These are phyloP conservation scores for Caenorhabditis brenneri DNA, from an alignment of 1,140 invertebrate genomes.

Conservation along the genomic window DNA sequence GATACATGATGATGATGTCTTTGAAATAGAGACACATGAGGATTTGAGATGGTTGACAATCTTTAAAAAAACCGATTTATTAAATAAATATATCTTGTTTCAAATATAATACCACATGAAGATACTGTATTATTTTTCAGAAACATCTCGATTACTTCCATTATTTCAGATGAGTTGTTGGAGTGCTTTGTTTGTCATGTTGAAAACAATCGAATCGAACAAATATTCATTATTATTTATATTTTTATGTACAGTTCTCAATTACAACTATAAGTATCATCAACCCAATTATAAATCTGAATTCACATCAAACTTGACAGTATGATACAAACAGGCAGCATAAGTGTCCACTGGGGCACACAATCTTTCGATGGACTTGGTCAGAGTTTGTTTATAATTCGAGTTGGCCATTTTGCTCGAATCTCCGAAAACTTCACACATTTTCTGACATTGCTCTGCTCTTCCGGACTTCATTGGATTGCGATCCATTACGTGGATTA, in stretches of 20 bases:
- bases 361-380: constrained; percentile 52
- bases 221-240: no score
- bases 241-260: neutral
- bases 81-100: no score
- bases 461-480: constrained; percentile 28
- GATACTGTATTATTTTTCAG: no score
- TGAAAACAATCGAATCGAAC: no score
- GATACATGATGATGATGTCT: no score
- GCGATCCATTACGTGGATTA: constrained; percentile 58
- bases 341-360: constrained; percentile 56
- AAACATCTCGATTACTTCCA: no score
- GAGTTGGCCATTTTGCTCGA: neutral
- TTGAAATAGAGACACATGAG: no score
- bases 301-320: constrained; percentile 59
- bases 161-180: no score
- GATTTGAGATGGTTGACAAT: no score
- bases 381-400: constrained; percentile 38
- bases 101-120: no score
- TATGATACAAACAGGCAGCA: constrained; percentile 60
- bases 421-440: constrained; percentile 53
- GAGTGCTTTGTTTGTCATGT: no score
- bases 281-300: constrained; percentile 4
- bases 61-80: no score
- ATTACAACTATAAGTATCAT: constrained; percentile 26
- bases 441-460: constrained; percentile 55